Evolutionary conservation across 1,140 invertebrate species (phyloP), one percentile per base, ranked within the genome.

Genomic region (Mya arenaria): DNA sequence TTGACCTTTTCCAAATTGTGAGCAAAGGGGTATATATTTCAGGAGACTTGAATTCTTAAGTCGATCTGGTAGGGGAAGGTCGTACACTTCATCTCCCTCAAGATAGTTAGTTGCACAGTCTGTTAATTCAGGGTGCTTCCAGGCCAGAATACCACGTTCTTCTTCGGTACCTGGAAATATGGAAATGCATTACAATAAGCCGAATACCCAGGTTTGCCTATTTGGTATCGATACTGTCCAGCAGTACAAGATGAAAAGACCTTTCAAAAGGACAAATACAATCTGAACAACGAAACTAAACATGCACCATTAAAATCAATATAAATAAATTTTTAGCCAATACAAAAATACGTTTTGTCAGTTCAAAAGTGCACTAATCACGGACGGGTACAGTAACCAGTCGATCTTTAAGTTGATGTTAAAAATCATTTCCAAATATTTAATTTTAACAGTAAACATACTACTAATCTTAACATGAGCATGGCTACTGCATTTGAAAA

Each of bases 81-180:
- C 73, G 34, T 75, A 75, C 2, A 75, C 58, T 30, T 75, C 73
- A 34, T 75, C n/a, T 0, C 73, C 73, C 52, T 75, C 73, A 41
- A 75, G 41, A n/a, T 19, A 75, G 10, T 48, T 4, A 4, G 23
- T 32, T 0, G 32, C 41, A 25, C 32, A 44, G 25, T 48, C 41
- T 32, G 44, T 19, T 2, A 41, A n/a, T 15, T 41, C 23, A n/a
- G 58, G 36, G 17, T 63, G 41, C 13, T 28, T 75, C 73, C 73
- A 75, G 30, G 73, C 73, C 4, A 58, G 17, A 25, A 75, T 75
- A 8, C 73, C 73, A 5, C 73, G 58, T 34, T n/a, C 68, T 94
- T 15, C 92, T 93, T 17, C 28, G 85, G 37, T 87, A 84, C 13
- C 82, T 91, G 41, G 89, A 63, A 32, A 0, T 55, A 72, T 4